Evolutionary conservation across 2,797 vertebrate species (phyloP).

Genomic region (Phoebastria nigripes): DNA sequence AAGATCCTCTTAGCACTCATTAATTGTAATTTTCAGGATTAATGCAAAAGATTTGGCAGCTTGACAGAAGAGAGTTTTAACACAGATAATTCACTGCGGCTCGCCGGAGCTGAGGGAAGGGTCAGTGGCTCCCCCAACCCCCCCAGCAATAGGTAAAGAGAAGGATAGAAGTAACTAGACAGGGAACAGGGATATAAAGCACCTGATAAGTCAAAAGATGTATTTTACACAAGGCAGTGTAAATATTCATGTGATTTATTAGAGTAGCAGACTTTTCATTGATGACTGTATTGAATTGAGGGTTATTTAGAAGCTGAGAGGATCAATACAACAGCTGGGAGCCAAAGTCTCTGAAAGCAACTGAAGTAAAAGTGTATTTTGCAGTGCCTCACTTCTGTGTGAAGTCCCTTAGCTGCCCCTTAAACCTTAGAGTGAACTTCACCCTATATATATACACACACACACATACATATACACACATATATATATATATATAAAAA

Average conservation of each 20-base stretch:
- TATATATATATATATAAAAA: too few relatives aligned
- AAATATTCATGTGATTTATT: constrained; percentile 17
- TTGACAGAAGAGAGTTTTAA: constrained; percentile 46
- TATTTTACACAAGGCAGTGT: neutral
- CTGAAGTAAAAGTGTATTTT: neutral
- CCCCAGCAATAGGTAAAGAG: neutral
- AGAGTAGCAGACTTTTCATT: neutral
- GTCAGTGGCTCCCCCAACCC: neutral
- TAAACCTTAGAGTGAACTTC: neutral
- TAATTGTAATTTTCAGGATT: constrained; percentile 68
- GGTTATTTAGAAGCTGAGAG: constrained; percentile 33
- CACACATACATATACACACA: neutral
- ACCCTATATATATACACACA: too few relatives aligned
- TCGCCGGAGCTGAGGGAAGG: neutral
- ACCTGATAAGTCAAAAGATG: neutral
- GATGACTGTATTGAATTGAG: neutral
- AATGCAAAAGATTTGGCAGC: constrained; percentile 65
- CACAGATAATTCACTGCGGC: neutral
- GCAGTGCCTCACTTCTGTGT: neutral
- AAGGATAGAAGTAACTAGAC: neutral
- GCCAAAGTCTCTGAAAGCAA: neutral
- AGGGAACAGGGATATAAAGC: neutral
- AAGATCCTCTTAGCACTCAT: constrained; percentile 64
- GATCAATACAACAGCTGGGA: constrained; percentile 14
- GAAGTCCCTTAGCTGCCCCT: neutral